Conservation (phyloP, 1,140 invertebrate species). For the Leucophenga varia region DNA sequence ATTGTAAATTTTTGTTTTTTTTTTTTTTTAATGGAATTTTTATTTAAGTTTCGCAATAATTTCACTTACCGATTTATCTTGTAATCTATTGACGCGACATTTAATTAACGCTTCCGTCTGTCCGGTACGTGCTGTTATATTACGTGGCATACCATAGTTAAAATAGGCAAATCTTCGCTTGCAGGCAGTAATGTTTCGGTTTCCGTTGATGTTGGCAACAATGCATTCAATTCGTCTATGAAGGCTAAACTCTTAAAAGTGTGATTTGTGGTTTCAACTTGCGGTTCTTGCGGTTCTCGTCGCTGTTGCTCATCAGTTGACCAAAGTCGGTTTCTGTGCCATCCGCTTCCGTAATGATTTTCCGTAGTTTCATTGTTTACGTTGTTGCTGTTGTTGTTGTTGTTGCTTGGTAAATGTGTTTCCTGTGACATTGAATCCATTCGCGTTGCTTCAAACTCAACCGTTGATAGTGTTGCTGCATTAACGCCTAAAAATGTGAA, state of each 20-base stretch:
- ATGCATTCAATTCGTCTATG: conserved; percentile 16
- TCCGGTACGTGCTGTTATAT: conserved; percentile 79
- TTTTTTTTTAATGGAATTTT: no score
- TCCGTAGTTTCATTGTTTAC: no score
- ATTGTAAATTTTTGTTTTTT: no score
- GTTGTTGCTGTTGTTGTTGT: conserved; percentile 5
- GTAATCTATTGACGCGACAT: conserved; percentile 78
- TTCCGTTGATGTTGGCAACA: conserved; percentile 22
- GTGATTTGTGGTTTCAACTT: conserved; percentile 47
- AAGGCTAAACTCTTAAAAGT: conserved; percentile 38
- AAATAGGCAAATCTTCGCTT: conserved; percentile 53
- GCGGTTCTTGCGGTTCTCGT: conserved; percentile 17
- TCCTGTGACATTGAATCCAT: no score
- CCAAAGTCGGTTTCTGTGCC: conserved; percentile 21
- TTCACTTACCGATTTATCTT: conserved; percentile 79
- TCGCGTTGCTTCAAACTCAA: no score
- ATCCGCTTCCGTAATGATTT: no score
- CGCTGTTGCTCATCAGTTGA: conserved; percentile 9
- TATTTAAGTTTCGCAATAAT: no score
- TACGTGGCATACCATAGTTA: conserved; percentile 75
- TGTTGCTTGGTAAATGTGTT: no score
- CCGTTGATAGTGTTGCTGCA: no score
- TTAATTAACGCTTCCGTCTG: conserved; percentile 82
- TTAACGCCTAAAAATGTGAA: no score
- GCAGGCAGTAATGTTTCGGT: background rate